Evolutionary conservation across 2,113 vertebrate genomes (phyloP).

Genomic region (Ramphastos sulfuratus): DNA sequence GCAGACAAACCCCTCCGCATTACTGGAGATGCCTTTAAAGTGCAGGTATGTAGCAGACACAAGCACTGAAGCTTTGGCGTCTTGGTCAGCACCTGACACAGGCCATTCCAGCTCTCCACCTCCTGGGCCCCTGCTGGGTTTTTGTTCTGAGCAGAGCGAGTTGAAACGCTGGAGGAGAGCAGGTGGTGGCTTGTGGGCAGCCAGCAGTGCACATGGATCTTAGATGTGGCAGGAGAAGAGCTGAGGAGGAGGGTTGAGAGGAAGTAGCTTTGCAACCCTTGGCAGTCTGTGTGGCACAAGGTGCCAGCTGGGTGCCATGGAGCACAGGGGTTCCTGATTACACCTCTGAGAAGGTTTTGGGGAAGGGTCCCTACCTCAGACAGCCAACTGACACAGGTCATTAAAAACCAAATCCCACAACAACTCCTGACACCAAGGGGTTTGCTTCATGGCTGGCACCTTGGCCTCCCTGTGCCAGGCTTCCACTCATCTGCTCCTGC

Average conservation of each 20-base stretch:
- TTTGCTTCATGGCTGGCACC: background rate
- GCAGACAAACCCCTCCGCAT: slow-evolving; percentile 98
- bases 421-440: slow-evolving; percentile 70
- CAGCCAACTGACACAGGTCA: slow-evolving; percentile 63
- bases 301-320: background rate
- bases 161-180: background rate
- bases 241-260: background rate
- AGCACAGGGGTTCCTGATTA: background rate
- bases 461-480: slow-evolving; percentile 1
- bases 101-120: background rate
- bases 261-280: background rate
- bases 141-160: background rate
- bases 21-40: slow-evolving; percentile 97
- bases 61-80: background rate
- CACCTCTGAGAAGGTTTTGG: background rate
- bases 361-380: slow-evolving; percentile 33
- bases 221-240: background rate
- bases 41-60: slow-evolving; percentile 83
- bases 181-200: background rate
- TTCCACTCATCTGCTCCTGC: background rate
- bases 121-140: background rate
- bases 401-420: background rate
- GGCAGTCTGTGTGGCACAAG: background rate
- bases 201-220: background rate
- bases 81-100: background rate